phyloP scores from a whole-genome alignment of 2,888 invertebrate species.

The Cheilosia impressa region DNA sequence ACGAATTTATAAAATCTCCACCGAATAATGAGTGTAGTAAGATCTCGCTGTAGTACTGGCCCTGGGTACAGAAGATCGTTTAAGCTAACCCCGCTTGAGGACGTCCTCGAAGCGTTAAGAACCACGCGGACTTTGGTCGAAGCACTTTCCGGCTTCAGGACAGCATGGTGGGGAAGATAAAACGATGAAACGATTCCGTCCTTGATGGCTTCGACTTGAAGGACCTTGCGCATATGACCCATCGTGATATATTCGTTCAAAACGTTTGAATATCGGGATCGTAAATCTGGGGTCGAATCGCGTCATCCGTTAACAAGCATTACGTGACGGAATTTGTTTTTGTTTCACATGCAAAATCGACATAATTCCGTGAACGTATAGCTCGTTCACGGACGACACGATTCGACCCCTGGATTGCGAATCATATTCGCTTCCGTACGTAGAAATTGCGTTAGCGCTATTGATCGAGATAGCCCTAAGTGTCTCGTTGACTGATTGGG shows the following conservation, averaged over 20 bases:
- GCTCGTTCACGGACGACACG: too few relatives aligned
- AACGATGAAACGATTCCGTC: background rate
- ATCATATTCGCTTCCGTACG: background rate
- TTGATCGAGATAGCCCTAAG: background rate
- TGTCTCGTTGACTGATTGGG: background rate
- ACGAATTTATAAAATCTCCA: conserved; percentile 61
- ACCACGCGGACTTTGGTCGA: conserved; percentile 18
- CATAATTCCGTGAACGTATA: too few relatives aligned
- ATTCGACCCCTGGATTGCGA: background rate
- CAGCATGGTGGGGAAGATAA: conserved; percentile 67
- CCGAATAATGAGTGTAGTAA: conserved; percentile 36
- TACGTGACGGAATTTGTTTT: too few relatives aligned
- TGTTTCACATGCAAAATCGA: too few relatives aligned
- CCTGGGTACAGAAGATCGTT: conserved; percentile 60
- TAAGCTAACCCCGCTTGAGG: conserved; percentile 40
- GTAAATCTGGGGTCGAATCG: too few relatives aligned
- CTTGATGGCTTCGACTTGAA: background rate
- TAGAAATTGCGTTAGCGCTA: conserved; percentile 8
- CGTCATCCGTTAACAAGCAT: too few relatives aligned
- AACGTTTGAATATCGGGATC: background rate
- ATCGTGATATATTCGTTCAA: conserved; percentile 1
- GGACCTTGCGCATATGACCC: background rate
- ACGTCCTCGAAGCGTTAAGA: conserved; percentile 61
- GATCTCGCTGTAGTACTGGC: conserved; percentile 57
- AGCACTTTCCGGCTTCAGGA: conserved; percentile 55